Evolutionary conservation across 2,888 invertebrate genomes (phyloP).

Genomic region (Microchrysa polita): DNA sequence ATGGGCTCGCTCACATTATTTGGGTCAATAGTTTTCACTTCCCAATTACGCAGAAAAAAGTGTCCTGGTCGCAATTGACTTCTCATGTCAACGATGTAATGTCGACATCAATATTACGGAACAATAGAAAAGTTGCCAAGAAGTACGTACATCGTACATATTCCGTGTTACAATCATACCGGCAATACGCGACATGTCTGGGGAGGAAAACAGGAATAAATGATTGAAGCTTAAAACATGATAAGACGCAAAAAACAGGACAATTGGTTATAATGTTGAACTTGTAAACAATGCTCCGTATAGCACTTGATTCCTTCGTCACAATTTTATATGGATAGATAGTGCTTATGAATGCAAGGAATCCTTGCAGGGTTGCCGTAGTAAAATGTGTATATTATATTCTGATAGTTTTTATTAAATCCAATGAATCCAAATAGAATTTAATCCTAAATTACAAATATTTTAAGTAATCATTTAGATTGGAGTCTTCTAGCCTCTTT

Average conservation of each 20-base stretch:
- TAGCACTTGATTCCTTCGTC: conserved; percentile 12
- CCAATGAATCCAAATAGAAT: no score
- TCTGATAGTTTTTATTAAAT: no score
- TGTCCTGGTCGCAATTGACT: conserved; percentile 23
- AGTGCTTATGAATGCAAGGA: no score
- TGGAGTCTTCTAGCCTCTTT: no score
- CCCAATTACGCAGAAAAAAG: conserved; percentile 15
- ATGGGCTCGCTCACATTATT: conserved; percentile 2
- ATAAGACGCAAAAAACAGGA: neutral
- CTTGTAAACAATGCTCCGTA: conserved; percentile 38
- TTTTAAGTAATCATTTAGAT: no score
- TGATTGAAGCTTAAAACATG: neutral
- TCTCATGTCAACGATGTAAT: conserved; percentile 34
- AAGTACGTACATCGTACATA: no score
- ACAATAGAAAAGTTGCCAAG: conserved; percentile 10
- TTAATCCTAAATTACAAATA: no score
- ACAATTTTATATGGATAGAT: conserved; percentile 5
- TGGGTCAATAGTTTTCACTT: conserved; percentile 22
- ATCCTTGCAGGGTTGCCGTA: no score
- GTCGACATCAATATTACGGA: conserved; percentile 1
- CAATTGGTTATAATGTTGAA: conserved; percentile 23
- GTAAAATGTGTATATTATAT: no score
- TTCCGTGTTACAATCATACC: conserved; percentile 23
- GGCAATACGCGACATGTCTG: neutral
- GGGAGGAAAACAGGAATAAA: neutral